These are phyloP conservation scores for Catharus fuscescens DNA, from an alignment of 2,113 vertebrate species.

Conservation along the genomic window DNA sequence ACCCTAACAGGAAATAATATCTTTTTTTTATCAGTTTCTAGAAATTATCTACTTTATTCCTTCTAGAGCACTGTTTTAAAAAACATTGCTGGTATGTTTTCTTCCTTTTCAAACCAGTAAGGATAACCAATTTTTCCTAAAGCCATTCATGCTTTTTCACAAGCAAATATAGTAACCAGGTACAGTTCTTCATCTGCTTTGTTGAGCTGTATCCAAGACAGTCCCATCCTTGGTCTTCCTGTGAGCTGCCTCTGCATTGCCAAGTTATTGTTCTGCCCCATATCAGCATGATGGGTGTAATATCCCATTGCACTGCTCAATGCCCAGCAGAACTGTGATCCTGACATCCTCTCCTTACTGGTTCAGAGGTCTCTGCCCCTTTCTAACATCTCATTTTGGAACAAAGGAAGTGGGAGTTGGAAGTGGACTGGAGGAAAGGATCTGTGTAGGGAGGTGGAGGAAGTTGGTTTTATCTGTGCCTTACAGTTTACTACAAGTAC, in stretches of 20 bases:
- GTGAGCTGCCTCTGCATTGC: not conserved
- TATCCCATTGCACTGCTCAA: fast-evolving
- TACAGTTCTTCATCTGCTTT: not conserved
- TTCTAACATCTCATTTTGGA: not conserved
- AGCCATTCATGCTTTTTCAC: not conserved
- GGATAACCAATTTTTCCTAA: not conserved
- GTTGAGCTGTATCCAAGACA: not conserved
- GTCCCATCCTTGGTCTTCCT: not conserved
- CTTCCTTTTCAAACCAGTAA: not conserved
- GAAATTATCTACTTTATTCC: not conserved
- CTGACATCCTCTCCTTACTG: not conserved
- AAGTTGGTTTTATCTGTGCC: not conserved
- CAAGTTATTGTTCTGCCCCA: not conserved
- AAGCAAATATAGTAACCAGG: not conserved
- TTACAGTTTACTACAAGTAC: not conserved
- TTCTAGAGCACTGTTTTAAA: not conserved
- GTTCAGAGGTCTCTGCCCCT: not conserved
- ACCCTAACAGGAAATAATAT: not conserved
- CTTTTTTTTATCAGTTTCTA: not conserved
- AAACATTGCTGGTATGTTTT: not conserved
- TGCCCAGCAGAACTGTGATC: not conserved
- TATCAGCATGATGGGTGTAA: fast-evolving
- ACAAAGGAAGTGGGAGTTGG: not conserved
- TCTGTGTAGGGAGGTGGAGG: fast-evolving
- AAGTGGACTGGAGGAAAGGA: not conserved